Evolutionary conservation across 1,140 invertebrate genomes (phyloP).

Genomic region (Eueides isabella): DNA sequence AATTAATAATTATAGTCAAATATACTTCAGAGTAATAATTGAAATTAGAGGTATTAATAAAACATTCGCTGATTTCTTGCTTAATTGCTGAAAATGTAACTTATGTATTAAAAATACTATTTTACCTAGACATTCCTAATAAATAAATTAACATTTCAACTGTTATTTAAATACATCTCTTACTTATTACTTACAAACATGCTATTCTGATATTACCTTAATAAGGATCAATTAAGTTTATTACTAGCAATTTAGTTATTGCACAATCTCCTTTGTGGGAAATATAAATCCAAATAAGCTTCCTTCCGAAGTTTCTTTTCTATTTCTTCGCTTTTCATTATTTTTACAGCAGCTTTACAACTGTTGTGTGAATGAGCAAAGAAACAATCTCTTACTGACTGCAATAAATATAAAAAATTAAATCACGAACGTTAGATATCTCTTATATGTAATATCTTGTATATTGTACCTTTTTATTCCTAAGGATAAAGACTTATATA

Average conservation of each 20-base stretch:
- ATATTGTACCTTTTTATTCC: no score
- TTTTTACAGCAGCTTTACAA: slow-evolving; percentile 77
- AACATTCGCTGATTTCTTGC: no score
- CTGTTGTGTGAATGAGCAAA: slow-evolving; percentile 80
- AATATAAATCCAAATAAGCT: slow-evolving; percentile 77
- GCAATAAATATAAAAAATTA: slow-evolving; percentile 37
- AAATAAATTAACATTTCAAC: neutral
- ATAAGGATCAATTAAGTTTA: slow-evolving; percentile 10
- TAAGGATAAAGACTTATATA: no score
- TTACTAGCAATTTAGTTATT: slow-evolving; percentile 43
- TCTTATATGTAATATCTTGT: neutral
- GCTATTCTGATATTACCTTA: slow-evolving; percentile 8
- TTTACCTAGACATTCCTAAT: neutral
- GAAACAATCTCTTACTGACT: slow-evolving; percentile 79
- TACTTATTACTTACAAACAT: neutral
- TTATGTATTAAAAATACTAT: neutral
- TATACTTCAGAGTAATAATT: no score
- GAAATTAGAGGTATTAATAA: no score
- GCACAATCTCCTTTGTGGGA: slow-evolving; percentile 69
- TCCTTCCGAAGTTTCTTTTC: slow-evolving; percentile 77
- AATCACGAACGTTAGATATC: neutral
- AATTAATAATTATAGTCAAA: no score
- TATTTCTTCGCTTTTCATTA: slow-evolving; percentile 77
- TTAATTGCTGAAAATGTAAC: no score
- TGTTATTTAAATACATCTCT: neutral